A percentile compares a stretch with the other conserved stretches of the same genome.
Evolutionary conservation across 2,888 invertebrate genomes (phyloP).

Genomic region (Opisthograptis luteolata): DNA sequence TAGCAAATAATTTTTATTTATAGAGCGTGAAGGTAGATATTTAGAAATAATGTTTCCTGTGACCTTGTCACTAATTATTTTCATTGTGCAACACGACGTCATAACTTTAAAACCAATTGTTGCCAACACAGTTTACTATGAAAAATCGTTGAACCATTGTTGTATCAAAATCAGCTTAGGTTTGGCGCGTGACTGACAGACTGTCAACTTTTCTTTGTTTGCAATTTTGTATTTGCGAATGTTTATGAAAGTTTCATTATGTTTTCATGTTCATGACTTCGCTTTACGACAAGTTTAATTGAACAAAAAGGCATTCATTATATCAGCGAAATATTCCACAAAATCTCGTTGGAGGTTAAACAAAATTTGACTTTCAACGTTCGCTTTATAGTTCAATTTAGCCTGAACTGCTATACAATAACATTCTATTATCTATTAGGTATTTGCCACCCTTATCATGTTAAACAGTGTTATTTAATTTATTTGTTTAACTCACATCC

Average conservation of each 20-base stretch:
- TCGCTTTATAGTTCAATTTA: slow-evolving; percentile 7
- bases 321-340: slow-evolving; percentile 13
- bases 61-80: too few species aligned
- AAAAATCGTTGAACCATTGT: background rate
- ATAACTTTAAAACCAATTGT: background rate
- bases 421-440: background rate
- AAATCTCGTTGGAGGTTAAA: background rate
- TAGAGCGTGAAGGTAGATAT: slow-evolving; percentile 29
- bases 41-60: slow-evolving; percentile 29
- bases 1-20: slow-evolving; percentile 19
- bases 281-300: background rate
- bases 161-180: background rate
- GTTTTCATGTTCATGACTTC: too few species aligned
- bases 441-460: slow-evolving; percentile 17
- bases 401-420: background rate
- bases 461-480: background rate
- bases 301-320: background rate
- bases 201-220: too few species aligned
- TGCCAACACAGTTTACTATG: background rate
- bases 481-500: slow-evolving; percentile 6
- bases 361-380: background rate
- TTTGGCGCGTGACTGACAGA: too few species aligned
- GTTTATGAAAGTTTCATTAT: background rate
- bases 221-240: too few species aligned
- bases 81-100: background rate